These are phyloP conservation scores for Dryobates pubescens DNA, from an alignment of 2,797 vertebrate species.

Conservation along the genomic window DNA sequence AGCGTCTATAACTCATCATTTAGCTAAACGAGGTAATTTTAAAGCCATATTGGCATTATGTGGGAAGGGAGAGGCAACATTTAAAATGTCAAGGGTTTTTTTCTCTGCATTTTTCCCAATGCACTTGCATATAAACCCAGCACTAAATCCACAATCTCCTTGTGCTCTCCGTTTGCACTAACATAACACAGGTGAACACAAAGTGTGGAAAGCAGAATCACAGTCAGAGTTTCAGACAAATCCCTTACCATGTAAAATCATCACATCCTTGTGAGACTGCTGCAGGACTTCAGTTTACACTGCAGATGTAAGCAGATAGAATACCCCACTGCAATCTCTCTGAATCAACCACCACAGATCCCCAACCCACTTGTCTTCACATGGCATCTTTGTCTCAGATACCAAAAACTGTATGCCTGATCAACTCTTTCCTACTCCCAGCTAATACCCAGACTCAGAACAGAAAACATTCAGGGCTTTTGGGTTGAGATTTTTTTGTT, in stretches of 20 bases:
- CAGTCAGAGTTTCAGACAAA: neutral
- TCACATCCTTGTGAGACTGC: neutral
- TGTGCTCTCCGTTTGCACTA: neutral
- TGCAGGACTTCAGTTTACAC: neutral
- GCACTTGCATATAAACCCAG: neutral
- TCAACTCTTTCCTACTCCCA: neutral
- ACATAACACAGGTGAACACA: neutral
- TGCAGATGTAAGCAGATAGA: neutral
- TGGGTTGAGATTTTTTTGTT: neutral
- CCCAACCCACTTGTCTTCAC: neutral
- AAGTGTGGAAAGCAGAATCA: neutral
- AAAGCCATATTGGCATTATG: neutral
- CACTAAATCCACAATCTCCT: neutral
- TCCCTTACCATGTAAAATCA: neutral
- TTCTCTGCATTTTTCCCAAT: neutral
- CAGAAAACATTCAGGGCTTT: neutral
- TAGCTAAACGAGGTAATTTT: conserved; percentile 1
- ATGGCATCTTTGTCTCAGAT: neutral
- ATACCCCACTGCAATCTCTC: neutral
- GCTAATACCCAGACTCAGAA: neutral
- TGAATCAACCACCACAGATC: neutral
- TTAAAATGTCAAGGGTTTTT: neutral
- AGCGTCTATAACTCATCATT: neutral
- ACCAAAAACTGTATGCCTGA: neutral
- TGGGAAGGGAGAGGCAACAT: neutral